Evolutionary conservation across 2,888 invertebrate species (phyloP), one percentile per base, ranked within the genome.

Genomic region (Thecocarcelia acutangulata): DNA sequence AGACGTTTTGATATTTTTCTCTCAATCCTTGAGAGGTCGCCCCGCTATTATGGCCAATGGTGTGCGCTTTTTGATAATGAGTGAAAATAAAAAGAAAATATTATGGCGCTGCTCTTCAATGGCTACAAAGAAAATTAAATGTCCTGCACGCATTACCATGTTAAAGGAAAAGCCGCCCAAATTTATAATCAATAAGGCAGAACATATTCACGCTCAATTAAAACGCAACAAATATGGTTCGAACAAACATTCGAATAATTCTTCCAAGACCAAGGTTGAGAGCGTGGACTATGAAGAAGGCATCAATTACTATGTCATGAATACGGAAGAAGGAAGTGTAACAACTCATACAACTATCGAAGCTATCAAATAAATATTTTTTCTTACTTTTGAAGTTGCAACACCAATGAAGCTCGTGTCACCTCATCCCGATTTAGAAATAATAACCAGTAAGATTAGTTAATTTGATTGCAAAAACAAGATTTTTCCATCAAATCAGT

Each of bases 1-100:
- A 84, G 90, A 89, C 84, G 86, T 90, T 64, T 83, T 90, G 24
- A 87, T 91, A n/a, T 90, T 88, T 83, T 90, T 90, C 69, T 90
- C 90, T 0, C 89, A 90, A 83, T 91, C 91, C 4, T 83, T 91
- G 24, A 88, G 91, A 50, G 91, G 91, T 11, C 88, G 90, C 3
- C 91, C 91, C 0, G 91, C 91, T 11, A 91, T 91, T n/a, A 89
- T 91, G 87, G 91, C 91, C 42, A 90, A 91, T 74, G 90, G 90
- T 70, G 87, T 90, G n/a, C 87, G 91, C 13, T 91, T 91, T 76
- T 86, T 91, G 9, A 87, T 90, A n/a, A 91, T 91, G 91, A 91
- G 90, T 80, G 90, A 91, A 84, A 91, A 90, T 83, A 89, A 88
- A 74, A 90, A 89, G 85, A 90, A 90, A 85, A 90, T 91, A 4